Evolutionary conservation across 2,888 invertebrate species (phyloP).

Genomic region (Apotomis turbidana): DNA sequence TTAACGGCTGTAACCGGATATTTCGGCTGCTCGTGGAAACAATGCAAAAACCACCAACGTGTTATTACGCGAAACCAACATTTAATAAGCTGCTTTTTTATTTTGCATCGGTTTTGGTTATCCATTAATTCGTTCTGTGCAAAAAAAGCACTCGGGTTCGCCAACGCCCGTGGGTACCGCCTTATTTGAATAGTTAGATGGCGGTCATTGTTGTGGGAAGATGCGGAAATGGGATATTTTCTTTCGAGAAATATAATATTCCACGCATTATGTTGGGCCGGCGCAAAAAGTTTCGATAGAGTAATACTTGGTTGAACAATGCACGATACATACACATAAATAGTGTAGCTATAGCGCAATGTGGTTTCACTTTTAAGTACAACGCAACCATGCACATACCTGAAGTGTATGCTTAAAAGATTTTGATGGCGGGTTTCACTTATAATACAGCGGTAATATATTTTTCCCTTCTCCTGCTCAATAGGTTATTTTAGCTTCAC

Average conservation of each 20-base stretch:
- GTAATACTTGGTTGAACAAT: slow-evolving; percentile 58
- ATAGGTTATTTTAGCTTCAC: too few relatives aligned
- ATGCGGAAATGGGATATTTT: slow-evolving; percentile 85
- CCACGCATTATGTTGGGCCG: slow-evolving; percentile 75
- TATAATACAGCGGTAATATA: too few relatives aligned
- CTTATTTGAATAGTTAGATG: slow-evolving; percentile 81
- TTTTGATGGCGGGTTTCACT: too few relatives aligned
- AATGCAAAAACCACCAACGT: slow-evolving; percentile 81
- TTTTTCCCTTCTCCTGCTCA: too few relatives aligned
- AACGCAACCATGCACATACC: neutral
- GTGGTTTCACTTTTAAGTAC: slow-evolving; percentile 15
- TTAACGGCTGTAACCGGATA: slow-evolving; percentile 83
- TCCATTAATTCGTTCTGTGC: slow-evolving; percentile 80
- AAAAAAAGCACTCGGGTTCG: slow-evolving; percentile 75
- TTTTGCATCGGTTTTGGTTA: slow-evolving; percentile 79
- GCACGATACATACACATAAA: slow-evolving; percentile 48
- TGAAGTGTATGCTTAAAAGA: too few relatives aligned
- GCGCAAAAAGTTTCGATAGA: slow-evolving; percentile 69
- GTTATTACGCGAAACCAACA: slow-evolving; percentile 83
- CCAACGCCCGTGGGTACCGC: slow-evolving; percentile 61
- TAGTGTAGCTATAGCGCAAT: slow-evolving; percentile 24
- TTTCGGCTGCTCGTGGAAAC: slow-evolving; percentile 78
- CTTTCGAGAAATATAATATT: slow-evolving; percentile 83
- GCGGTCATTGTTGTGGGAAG: slow-evolving; percentile 81
- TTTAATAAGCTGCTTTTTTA: slow-evolving; percentile 83